phyloP scores from a whole-genome alignment of 2,113 vertebrate genomes.

The Xenopus laevis region DNA sequence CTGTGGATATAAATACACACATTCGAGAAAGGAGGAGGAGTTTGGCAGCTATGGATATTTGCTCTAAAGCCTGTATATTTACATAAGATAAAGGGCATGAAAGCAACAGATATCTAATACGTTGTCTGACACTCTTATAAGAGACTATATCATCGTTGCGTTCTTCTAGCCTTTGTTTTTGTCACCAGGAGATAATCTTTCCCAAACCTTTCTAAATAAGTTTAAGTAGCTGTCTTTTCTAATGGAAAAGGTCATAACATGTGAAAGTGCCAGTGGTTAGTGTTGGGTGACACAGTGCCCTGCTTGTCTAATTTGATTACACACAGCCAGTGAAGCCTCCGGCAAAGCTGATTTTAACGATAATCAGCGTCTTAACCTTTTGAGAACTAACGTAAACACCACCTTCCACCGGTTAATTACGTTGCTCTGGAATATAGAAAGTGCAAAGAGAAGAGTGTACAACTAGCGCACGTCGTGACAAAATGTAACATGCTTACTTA shows the following conservation, averaged over 20 bases:
- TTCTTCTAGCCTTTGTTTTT: constrained; percentile 46
- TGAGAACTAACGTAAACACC: constrained; percentile 74
- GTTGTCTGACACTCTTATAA: constrained; percentile 33
- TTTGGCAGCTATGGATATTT: too few relatives aligned
- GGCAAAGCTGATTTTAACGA: constrained; percentile 76
- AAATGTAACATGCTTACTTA: constrained; percentile 59
- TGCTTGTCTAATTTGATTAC: constrained; percentile 80
- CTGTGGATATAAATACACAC: too few relatives aligned
- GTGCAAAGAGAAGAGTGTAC: constrained; percentile 65
- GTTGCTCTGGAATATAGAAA: constrained; percentile 56
- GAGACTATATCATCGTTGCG: constrained; percentile 9
- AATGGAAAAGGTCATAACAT: constrained; percentile 60
- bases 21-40: too few relatives aligned
- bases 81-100: constrained; percentile 19
- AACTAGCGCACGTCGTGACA: constrained; percentile 58
- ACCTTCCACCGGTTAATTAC: constrained; percentile 70
- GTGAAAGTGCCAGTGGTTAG: constrained; percentile 69
- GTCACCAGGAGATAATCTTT: constrained; percentile 52
- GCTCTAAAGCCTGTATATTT: constrained; percentile 8
- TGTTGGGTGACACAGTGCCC: constrained; percentile 73
- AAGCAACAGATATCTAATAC: constrained; percentile 28
- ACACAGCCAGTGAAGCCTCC: constrained; percentile 64
- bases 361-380: constrained; percentile 83
- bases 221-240: constrained; percentile 57
- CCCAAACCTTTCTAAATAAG: constrained; percentile 58